Conservation (phyloP, 1,140 invertebrate species). For the Zaprionus inermis region DNA sequence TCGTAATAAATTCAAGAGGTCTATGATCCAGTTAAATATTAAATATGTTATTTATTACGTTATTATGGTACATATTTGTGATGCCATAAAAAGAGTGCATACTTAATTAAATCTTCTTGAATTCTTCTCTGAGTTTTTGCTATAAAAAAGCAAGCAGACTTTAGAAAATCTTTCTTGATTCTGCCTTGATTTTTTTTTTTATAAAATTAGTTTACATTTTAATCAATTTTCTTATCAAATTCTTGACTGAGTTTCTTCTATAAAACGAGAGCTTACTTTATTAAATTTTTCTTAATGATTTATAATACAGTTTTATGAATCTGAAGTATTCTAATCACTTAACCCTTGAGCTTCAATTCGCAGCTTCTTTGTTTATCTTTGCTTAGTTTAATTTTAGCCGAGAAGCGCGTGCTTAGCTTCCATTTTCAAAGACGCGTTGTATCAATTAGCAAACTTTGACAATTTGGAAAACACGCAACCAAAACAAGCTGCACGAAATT, state of each 20-base stretch:
- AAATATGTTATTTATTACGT: neutral
- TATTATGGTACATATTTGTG: no score
- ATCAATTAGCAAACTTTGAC: conserved; percentile 69
- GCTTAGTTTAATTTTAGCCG: conserved; percentile 18
- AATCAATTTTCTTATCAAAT: no score
- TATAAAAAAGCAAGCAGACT: no score
- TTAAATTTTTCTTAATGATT: neutral
- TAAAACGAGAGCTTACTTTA: no score
- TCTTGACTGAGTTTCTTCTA: no score
- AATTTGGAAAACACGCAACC: conserved; percentile 54
- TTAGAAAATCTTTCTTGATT: no score
- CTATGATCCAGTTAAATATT: conserved; percentile 9
- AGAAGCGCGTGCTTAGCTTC: conserved; percentile 21
- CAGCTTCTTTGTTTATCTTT: conserved; percentile 1
- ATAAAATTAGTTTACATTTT: no score
- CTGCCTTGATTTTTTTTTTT: no score
- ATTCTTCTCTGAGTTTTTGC: no score
- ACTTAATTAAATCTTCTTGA: no score
- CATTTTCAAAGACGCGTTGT: conserved; percentile 42
- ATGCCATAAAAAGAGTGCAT: no score
- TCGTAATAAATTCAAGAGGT: neutral
- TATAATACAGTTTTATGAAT: neutral
- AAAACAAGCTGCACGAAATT: conserved; percentile 49
- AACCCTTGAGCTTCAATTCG: neutral
- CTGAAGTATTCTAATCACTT: neutral